A percentile compares a stretch with the other conserved stretches of the same genome.
These are phyloP conservation scores for Tricholaema leucomelas DNA, from an alignment of 2,113 vertebrate species.

Conservation along the genomic window DNA sequence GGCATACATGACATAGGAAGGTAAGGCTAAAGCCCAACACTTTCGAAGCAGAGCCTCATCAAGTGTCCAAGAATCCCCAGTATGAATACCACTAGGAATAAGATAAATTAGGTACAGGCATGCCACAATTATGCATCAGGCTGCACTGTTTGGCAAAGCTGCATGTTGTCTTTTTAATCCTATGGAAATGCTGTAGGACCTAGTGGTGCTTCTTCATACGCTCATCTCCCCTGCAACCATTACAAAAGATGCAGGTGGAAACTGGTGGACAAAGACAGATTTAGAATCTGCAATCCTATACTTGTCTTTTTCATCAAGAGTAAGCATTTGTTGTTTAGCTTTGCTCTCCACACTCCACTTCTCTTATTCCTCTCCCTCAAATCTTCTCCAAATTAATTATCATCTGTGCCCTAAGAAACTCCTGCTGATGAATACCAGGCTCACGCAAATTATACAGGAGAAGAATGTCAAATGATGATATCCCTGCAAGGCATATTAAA, in stretches of 20 bases:
- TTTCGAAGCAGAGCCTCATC: background rate
- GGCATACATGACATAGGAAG: background rate
- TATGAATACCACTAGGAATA: background rate
- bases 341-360: background rate
- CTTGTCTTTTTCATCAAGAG: rapidly evolving
- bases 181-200: background rate
- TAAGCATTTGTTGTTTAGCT: constrained; percentile 4
- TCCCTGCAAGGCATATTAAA: constrained; percentile 57
- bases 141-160: background rate
- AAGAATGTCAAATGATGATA: constrained; percentile 44
- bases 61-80: background rate
- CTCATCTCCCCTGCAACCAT: background rate
- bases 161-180: background rate
- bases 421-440: constrained; percentile 45
- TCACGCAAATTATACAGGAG: constrained; percentile 55
- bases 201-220: background rate
- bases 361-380: background rate
- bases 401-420: constrained; percentile 45
- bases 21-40: background rate
- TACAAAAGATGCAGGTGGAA: background rate
- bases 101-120: background rate
- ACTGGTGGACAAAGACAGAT: background rate
- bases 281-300: background rate
- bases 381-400: constrained; percentile 60
- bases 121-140: background rate